Conservation (phyloP, 2,888 invertebrate species). For the Metalampra italica region DNA sequence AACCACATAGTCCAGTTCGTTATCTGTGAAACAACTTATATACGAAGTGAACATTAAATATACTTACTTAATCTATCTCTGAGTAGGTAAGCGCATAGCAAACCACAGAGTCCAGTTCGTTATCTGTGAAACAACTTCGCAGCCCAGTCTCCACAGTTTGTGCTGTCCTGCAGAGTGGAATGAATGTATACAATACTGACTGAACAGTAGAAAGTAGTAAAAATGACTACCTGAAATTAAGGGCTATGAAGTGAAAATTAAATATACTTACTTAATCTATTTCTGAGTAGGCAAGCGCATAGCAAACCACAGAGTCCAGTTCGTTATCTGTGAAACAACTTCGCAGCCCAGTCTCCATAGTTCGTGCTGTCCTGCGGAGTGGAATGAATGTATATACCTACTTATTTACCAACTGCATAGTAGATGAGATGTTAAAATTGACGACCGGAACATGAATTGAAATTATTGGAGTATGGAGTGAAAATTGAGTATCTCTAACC, state of each 20-base stretch:
- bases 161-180: neutral
- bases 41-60: neutral
- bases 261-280: no score
- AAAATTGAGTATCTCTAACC: no score
- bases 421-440: no score
- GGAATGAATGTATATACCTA: neutral
- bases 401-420: neutral
- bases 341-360: neutral
- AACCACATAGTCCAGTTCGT: slow-evolving; percentile 16
- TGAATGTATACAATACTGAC: neutral
- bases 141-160: neutral
- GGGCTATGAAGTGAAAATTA: no score
- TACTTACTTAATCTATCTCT: no score
- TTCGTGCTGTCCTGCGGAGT: neutral
- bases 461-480: no score
- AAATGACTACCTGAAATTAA: no score
- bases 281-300: no score
- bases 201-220: no score
- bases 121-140: slow-evolving; percentile 11
- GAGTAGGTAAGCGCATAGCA: neutral
- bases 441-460: no score
- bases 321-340: slow-evolving; percentile 15
- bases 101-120: slow-evolving; percentile 16
- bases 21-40: slow-evolving; percentile 12
- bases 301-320: slow-evolving; percentile 12